Base-by-base conservation (phyloP, 2,113 vertebrate species). In the Dipodomys stephensi region DNA sequence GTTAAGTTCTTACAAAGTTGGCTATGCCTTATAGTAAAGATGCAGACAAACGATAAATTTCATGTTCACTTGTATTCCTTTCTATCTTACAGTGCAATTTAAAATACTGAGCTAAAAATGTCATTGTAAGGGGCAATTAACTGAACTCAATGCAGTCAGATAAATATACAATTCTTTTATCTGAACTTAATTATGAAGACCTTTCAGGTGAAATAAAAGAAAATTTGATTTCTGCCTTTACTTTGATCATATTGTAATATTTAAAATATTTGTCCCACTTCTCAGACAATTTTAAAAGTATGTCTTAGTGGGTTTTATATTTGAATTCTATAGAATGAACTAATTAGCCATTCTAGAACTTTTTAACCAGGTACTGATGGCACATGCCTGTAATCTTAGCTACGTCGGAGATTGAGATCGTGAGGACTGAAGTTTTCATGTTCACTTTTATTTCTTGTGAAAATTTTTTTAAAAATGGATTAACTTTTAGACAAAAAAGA, bases 251-350 rank as follows among this genome's bases (percentile, higher is more conserved):
- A 72, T 92, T 96, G 93, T 78, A 46, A 18, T 79, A 84, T 72
- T 87, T 96, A 80, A 96, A 96, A 64, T 92, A 93, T 94, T 97
- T 96, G 96, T 77, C 53, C 35, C 72, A 35, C 88, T 84, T 78
- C 78, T 88, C 68, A 90, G 62, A 83, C 87, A 89, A 77, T 86
- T 79, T 93, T 67, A 85, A 96, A 79, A 94, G 57, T 87, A 25
- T 92, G 35, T 83, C 87, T 96, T 68, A 82, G 30, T 80, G 83
- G 60, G 23, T 22, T 85, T 96, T 95, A 57, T 67, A 87, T 88
- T 88, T 94, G 87, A 89, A 89, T 91, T 94, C 53, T 90, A 73
- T 65, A 79, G 62, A 85, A 95, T 73, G 65, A 92, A 94, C 60
- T 84, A 44, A 53, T 73, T 57, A 64, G 67, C 44, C 32, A 86